Conservation (phyloP, 2,888 invertebrate genomes). For the Drosophila fungiperda region DNA sequence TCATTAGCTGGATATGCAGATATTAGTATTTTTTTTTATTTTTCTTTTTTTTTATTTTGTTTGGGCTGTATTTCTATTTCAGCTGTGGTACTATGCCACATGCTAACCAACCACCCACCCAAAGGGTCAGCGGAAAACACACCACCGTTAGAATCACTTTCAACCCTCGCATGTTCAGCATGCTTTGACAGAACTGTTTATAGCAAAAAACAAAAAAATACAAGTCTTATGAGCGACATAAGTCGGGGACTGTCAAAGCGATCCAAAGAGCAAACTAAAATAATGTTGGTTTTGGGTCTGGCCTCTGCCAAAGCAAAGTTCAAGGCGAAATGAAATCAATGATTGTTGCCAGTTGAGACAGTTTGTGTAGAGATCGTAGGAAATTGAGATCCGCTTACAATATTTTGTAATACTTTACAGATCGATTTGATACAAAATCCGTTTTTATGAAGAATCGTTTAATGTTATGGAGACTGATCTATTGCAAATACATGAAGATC, state of each 20-base stretch:
- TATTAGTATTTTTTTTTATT: conserved; percentile 26
- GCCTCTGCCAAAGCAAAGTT: not conserved
- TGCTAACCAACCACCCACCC: conserved; percentile 53
- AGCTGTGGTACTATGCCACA: not conserved
- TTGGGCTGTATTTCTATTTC: conserved; percentile 14
- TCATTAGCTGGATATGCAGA: conserved; percentile 66
- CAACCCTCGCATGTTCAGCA: conserved; percentile 55
- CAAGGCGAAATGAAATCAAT: not conserved
- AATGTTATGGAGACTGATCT: conserved; percentile 6
- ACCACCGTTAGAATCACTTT: conserved; percentile 40
- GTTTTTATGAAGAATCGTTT: not conserved
- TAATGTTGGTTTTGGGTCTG: not conserved
- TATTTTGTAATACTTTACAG: not conserved
- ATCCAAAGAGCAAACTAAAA: conserved; percentile 1
- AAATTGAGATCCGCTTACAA: not conserved
- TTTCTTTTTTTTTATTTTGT: conserved; percentile 4
- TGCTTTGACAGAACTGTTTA: conserved; percentile 35
- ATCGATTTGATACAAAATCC: not conserved
- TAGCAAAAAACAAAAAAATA: conserved; percentile 19
- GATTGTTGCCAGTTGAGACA: not conserved
- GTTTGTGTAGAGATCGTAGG: not conserved
- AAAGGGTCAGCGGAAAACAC: conserved; percentile 50
- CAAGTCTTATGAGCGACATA: conserved; percentile 12
- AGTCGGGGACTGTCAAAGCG: conserved; percentile 12
- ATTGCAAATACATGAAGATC: not conserved